These are phyloP conservation scores for Cichladusa arquata DNA, from an alignment of 2,113 vertebrate genomes.

Conservation along the genomic window DNA sequence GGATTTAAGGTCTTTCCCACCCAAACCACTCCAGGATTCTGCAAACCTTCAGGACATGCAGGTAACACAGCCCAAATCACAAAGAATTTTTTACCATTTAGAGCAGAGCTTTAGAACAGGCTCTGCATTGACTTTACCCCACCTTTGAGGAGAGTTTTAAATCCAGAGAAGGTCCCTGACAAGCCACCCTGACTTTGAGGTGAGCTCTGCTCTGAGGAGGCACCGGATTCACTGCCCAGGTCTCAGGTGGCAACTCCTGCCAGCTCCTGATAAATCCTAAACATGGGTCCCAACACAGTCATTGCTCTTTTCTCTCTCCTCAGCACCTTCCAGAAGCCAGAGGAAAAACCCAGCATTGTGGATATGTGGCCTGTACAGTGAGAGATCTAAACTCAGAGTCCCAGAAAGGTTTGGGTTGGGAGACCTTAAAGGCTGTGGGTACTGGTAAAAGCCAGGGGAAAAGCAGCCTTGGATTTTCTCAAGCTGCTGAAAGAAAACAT, in stretches of 20 bases:
- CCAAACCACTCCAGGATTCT: background rate
- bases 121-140: background rate
- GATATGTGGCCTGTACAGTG: background rate
- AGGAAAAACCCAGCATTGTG: background rate
- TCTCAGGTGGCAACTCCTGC: background rate
- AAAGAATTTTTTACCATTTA: background rate
- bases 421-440: background rate
- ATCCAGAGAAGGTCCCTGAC: background rate
- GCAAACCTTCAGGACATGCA: background rate
- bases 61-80: accelerated
- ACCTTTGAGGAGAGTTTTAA: background rate
- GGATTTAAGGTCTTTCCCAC: background rate
- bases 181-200: background rate
- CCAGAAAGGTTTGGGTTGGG: background rate
- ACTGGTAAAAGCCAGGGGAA: too few relatives aligned
- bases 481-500: too few relatives aligned
- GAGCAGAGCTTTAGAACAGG: background rate
- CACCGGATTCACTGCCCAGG: background rate
- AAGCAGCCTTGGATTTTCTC: too few relatives aligned
- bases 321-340: background rate
- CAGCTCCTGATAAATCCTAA: background rate
- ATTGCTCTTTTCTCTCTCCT: background rate
- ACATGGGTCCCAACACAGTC: accelerated
- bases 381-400: background rate
- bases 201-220: background rate